Evolutionary conservation across 2,888 invertebrate species (phyloP), one percentile per base, ranked within the genome.

Genomic region (Polietes domitor): DNA sequence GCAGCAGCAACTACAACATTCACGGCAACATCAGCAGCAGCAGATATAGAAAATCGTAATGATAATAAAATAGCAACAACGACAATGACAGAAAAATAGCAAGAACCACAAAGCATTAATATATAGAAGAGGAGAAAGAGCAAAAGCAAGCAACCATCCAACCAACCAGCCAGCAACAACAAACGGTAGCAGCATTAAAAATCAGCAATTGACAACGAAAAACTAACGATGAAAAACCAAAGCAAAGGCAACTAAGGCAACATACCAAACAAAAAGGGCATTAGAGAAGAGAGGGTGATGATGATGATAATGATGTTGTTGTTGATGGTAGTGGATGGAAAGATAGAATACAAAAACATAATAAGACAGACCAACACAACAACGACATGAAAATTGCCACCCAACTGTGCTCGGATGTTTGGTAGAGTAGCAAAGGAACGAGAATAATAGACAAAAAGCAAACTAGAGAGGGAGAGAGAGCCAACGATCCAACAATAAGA

Each of bases 181-280:
- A 58, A 70, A 41, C 10, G 72, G 41, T 77, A 58, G 50, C 71
- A 78, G 61, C 77, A 80, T 74, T 70, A 63, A 63, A 78, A 77
- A 79, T 71, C 70, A 80, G 61, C 71, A 74, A 74, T 77, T 77
- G 78, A 79, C 79, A 78, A 82, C 74, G 79, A 70, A 55, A 65
- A 58, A 70, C 71, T 68, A 74, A 77, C 73, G 28, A 74, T 43
- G 19, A 70, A 70, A 15, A 68, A 55, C 43, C 19, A 73, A 47
- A 19, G 5, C 21, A 74, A 50, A 73, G 65, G 43, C 61, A 70
- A 80, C 26, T 80, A 28, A 73, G 37, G 74, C 50, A 72, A 81
- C 47, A 63, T 10, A 68, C 43, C 65, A 76, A 70, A 47, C 70
- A 71, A 24, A 72, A 55, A 43, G 5, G 63, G 32, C 55, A 77